Base-by-base conservation (phyloP, 2,888 invertebrate genomes). In the Clistopyga incitator region DNA sequence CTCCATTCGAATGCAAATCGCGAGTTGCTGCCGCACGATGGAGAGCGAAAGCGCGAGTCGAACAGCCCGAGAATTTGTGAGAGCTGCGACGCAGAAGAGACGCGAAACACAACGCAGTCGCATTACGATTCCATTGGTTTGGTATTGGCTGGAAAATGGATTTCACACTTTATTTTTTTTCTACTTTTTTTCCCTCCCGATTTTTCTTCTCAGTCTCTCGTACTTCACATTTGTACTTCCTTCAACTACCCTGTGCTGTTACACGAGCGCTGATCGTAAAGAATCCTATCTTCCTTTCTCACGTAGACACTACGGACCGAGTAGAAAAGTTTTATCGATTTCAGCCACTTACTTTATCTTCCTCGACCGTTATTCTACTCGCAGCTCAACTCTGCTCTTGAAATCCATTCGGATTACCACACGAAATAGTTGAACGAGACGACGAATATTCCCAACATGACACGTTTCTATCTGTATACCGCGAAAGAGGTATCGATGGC, bases 1-100 rank as follows among this genome's bases (percentile, higher is more conserved):
- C 64, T 86, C 88, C 86, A 86, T 89, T 89, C 87, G 88, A 88
- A 89, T 89, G 88, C 87, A 88, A 88, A 89, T 89, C 64, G 25
- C 18, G 65, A 42, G 54, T 64, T 15, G 67, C 47, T 50, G 11
- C 72, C 72, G 78, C 50, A 38, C 61, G 34, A 18, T 23, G 67
- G 65, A 72, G 65, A 70, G 65, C 78, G 75, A 79, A 75, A 59
- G 67, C 77, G 54, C 68, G 34, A 34, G 59, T 68, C 25, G 47
- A 38, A 74, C 52, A 71, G 59, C 25, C 79, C 56, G 75, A 82
- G 85, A 85, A 61, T 61, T 61, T 15, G 61, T 15, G 25, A 59
- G 20, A 59, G 54, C 54, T 23, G 52, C 56, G 56, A 56, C 56
- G 25, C 56, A 18, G n/a, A 34, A 29, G 6, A 18, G 47, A 68